phyloP scores from a whole-genome alignment of 2,888 invertebrate genomes.

The Muschampia plurimacula region DNA sequence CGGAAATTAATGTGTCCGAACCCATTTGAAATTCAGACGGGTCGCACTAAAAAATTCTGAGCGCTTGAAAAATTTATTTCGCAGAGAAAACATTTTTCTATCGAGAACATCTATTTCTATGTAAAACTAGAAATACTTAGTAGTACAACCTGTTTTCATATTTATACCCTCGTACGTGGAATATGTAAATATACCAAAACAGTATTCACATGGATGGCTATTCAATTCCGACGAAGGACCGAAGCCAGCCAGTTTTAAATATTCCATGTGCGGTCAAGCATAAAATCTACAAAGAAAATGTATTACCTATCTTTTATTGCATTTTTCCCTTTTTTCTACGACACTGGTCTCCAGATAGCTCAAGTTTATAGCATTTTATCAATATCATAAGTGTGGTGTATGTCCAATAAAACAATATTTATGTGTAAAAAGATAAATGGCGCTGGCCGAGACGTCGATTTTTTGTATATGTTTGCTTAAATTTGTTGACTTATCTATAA shows the following conservation, averaged over 20 bases:
- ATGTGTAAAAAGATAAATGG: conserved; percentile 27
- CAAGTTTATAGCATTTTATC: conserved; percentile 69
- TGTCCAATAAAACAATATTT: conserved; percentile 44
- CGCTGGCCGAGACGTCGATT: not conserved
- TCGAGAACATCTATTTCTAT: conserved; percentile 36
- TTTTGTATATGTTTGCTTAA: not conserved
- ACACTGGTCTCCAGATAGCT: conserved; percentile 54
- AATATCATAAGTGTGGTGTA: conserved; percentile 53
- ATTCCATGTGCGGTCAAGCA: conserved; percentile 83
- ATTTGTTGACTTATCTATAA: too few relatives aligned
- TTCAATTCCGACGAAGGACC: conserved; percentile 71
- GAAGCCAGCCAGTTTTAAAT: conserved; percentile 76
- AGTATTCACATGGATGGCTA: conserved; percentile 71
- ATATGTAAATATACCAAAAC: conserved; percentile 65
- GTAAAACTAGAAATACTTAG: conserved; percentile 35
- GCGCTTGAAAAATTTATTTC: conserved; percentile 32
- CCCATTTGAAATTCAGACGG: conserved; percentile 35
- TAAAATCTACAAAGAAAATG: conserved; percentile 84
- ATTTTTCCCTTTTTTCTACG: conserved; percentile 67
- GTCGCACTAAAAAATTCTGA: conserved; percentile 33
- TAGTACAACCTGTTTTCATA: conserved; percentile 45
- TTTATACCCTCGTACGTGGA: conserved; percentile 49
- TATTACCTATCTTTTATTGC: conserved; percentile 82
- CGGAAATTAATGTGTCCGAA: conserved; percentile 38
- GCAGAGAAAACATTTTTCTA: conserved; percentile 24